Evolutionary conservation across 1,140 invertebrate genomes (phyloP).

Genomic region (Calycopis cecrops): DNA sequence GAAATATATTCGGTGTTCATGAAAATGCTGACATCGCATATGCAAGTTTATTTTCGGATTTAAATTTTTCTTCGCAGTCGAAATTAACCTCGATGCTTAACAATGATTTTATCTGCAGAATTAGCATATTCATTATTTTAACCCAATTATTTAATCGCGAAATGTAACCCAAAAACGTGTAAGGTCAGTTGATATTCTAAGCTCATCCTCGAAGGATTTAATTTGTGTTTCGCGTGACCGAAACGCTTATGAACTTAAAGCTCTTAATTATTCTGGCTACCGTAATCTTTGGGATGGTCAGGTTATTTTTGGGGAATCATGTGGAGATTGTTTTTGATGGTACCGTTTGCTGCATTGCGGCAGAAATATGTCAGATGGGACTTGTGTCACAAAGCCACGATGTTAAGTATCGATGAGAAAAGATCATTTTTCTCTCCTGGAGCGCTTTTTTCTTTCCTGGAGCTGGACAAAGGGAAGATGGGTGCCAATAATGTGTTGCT

Average conservation of each 20-base stretch:
- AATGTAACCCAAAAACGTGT: neutral
- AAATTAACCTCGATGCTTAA: neutral
- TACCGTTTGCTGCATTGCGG: neutral
- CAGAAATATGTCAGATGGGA: too few relatives aligned
- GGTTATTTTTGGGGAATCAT: neutral
- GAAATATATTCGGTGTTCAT: too few relatives aligned
- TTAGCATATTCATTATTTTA: neutral
- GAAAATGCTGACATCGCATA: neutral
- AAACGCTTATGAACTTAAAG: neutral
- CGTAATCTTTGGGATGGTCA: neutral
- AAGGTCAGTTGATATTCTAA: slow-evolving; percentile 2
- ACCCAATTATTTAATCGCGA: neutral
- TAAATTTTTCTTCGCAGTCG: neutral
- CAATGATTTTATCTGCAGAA: neutral
- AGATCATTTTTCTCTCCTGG: neutral
- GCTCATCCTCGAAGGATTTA: slow-evolving; percentile 8
- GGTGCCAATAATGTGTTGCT: too few relatives aligned
- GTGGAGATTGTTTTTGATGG: neutral
- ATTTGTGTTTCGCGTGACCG: slow-evolving; percentile 2
- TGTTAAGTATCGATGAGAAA: neutral
- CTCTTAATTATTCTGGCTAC: neutral
- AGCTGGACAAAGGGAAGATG: too few relatives aligned
- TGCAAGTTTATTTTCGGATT: neutral
- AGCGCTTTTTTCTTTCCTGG: too few relatives aligned
- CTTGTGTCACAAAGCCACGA: neutral